Conservation (phyloP, 2,888 invertebrate species). For the Epinotia nisella region DNA sequence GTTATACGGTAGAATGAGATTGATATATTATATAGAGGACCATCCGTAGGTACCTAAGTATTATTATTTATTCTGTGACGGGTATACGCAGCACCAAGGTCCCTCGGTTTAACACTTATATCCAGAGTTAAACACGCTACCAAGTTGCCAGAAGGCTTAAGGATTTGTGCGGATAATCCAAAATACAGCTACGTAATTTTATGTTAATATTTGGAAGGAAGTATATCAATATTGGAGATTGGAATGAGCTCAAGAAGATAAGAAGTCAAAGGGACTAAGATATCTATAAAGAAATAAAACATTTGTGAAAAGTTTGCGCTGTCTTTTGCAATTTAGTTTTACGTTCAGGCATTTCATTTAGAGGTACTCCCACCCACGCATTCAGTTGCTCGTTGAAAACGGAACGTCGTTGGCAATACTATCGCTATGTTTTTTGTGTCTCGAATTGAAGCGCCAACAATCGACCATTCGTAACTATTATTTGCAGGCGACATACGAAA, state of each 20-base stretch:
- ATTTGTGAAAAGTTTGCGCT: background rate
- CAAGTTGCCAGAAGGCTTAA: background rate
- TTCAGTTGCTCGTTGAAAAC: background rate
- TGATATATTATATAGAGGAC: no score
- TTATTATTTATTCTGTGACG: no score
- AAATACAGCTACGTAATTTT: constrained; percentile 13
- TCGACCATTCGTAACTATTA: background rate
- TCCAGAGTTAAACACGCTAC: background rate
- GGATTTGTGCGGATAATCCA: constrained; percentile 28
- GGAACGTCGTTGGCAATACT: background rate
- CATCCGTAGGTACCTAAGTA: no score
- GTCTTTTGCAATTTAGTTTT: background rate
- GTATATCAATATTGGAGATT: constrained; percentile 14
- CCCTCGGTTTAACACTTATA: no score
- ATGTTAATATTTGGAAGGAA: constrained; percentile 12
- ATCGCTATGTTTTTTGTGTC: background rate
- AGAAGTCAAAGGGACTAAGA: constrained; percentile 8
- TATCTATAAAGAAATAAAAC: background rate
- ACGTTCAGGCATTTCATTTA: background rate
- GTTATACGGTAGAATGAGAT: no score
- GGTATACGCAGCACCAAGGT: no score
- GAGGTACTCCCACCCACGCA: background rate
- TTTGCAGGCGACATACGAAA: constrained; percentile 3
- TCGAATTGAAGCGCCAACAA: no score
- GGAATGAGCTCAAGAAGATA: constrained; percentile 15